A percentile compares a stretch with the other conserved stretches of the same genome.
These are phyloP conservation scores for Tenthredo amoena DNA, from an alignment of 2,888 invertebrate genomes.

Conservation along the genomic window DNA sequence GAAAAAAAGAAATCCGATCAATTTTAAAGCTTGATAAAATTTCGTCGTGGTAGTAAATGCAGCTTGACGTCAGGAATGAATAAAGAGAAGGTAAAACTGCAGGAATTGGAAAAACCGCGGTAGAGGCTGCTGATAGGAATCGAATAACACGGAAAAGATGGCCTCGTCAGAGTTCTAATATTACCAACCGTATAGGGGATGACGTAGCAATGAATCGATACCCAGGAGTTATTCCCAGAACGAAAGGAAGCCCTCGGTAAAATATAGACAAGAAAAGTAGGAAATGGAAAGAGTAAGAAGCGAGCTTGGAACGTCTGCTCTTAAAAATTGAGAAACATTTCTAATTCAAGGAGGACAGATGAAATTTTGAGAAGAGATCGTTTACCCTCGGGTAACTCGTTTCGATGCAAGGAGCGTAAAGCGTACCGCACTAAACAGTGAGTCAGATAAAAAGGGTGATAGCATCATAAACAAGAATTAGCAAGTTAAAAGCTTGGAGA, in stretches of 20 bases:
- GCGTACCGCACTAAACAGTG: background rate
- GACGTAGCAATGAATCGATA: constrained; percentile 19
- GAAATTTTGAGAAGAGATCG: background rate
- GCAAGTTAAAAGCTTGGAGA: constrained; percentile 1
- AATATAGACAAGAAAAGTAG: background rate
- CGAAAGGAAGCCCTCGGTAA: background rate
- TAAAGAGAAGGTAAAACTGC: background rate
- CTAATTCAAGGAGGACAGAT: background rate
- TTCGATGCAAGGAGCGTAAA: background rate
- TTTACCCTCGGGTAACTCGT: background rate
- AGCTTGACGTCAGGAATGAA: background rate
- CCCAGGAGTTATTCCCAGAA: background rate
- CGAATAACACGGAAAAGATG: constrained; percentile 1
- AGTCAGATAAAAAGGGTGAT: constrained; percentile 6
- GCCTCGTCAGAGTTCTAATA: constrained; percentile 26
- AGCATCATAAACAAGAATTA: background rate
- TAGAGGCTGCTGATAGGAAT: constrained; percentile 1
- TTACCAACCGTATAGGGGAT: background rate
- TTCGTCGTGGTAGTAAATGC: background rate
- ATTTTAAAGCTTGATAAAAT: background rate
- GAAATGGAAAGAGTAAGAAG: background rate
- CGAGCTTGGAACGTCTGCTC: background rate
- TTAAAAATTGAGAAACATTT: background rate
- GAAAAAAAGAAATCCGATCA: background rate
- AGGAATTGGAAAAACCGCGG: background rate